A percentile compares a stretch with the other conserved stretches of the same genome.
phyloP scores from a whole-genome alignment of 2,113 vertebrate genomes.

The Erythrolamprus reginae region DNA sequence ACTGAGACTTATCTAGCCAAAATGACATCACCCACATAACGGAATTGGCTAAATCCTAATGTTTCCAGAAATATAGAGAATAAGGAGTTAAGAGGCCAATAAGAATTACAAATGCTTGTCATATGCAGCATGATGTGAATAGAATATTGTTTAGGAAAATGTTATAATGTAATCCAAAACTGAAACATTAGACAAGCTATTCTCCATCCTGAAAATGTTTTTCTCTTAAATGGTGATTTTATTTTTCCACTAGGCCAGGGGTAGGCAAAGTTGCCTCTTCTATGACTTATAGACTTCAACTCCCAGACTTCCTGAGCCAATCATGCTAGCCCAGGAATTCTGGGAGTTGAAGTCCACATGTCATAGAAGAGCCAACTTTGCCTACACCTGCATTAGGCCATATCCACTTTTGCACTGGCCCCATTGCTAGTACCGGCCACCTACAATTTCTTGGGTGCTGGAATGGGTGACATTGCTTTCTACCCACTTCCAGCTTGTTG shows the following conservation, averaged over 20 bases:
- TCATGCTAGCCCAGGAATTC: too few species aligned
- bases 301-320: too few species aligned
- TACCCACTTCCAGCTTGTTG: background rate
- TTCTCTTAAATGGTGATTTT: background rate
- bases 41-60: background rate
- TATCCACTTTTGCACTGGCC: background rate
- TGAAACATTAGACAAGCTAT: background rate
- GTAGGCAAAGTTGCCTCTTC: too few species aligned
- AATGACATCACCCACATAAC: background rate
- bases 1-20: background rate
- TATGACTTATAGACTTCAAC: too few species aligned
- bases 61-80: background rate
- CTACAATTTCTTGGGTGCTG: background rate
- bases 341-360: too few species aligned
- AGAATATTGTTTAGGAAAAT: background rate
- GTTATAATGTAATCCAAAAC: background rate
- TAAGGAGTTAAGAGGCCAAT: background rate
- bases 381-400: too few species aligned
- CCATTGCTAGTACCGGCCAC: background rate
- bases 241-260: background rate
- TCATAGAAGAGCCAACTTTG: too few species aligned
- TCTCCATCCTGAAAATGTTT: background rate
- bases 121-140: background rate
- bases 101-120: background rate
- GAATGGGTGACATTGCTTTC: background rate